Evolutionary conservation across 2,797 vertebrate genomes (phyloP), one percentile per base, ranked within the genome.

Genomic region (Channa striata): DNA sequence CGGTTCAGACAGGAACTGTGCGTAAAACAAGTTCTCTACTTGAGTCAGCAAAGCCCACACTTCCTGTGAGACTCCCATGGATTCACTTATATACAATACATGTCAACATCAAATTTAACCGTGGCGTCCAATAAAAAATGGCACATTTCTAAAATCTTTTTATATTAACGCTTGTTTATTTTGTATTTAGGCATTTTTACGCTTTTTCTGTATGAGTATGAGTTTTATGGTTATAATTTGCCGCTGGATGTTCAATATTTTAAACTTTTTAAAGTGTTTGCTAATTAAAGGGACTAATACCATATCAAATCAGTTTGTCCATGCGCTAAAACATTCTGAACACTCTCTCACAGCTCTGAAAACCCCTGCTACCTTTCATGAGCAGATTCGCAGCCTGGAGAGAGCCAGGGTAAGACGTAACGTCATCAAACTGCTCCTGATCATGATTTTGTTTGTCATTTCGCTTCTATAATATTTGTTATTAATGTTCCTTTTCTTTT

Each of bases 311-410:
- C n/a, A n/a, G n/a, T n/a, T n/a, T n/a, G n/a, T n/a, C n/a, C n/a
- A n/a, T n/a, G n/a, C n/a, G n/a, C n/a, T n/a, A n/a, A n/a, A n/a
- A n/a, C n/a, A n/a, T n/a, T n/a, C n/a, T n/a, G n/a, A n/a, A n/a
- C n/a, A n/a, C 17, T 48, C 81, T 79, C 51, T 51, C 67, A 72
- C 88, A 99, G 98, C 97, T 72, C 93, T 99, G 93, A 99, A 99
- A 93, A 96, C 95, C 74, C 97, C 97, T 68, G 96, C 95, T 74
- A 95, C 94, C 87, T 99, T 98, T 93, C 97, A 99, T 60, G 96
- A 97, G 88, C 96, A 97, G 93, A 98, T 98, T 67, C 96, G 96
- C 91, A 98, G 95, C 90, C 93, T 99, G 92, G 96, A 99, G 89
- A 93, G 97, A 94, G 96, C 97, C 86, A 95, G 96, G 94, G 98